These are phyloP conservation scores for Eira barbara DNA, from an alignment of 2,113 vertebrate species.

Conservation along the genomic window DNA sequence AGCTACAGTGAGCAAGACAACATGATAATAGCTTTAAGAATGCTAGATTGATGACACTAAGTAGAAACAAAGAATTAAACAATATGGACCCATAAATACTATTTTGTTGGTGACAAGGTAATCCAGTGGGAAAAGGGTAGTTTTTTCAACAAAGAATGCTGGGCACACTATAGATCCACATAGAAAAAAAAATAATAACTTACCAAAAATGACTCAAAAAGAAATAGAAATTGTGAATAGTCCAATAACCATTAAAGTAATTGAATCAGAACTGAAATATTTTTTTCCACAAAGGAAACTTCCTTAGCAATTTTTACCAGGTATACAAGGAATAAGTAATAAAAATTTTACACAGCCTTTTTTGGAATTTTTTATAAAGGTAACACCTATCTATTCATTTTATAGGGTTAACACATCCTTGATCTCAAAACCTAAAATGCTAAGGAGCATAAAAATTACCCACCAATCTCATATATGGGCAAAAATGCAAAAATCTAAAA, in stretches of 20 bases:
- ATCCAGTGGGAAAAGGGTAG: not conserved
- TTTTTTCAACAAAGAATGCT: not conserved
- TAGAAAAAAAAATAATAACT: not conserved
- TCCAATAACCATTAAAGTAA: not conserved
- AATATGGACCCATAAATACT: not conserved
- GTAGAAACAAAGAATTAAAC: not conserved
- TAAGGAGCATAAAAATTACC: not conserved
- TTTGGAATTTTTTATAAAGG: not conserved
- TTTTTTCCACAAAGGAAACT: not conserved
- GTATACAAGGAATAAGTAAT: not conserved
- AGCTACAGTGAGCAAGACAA: not conserved
- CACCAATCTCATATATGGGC: not conserved
- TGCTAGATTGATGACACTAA: not conserved
- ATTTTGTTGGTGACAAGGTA: not conserved
- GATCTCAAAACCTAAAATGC: not conserved
- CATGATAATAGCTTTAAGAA: not conserved
- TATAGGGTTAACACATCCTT: not conserved
- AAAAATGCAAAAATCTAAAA: not conserved
- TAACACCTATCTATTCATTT: not conserved
- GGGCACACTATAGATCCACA: not conserved
- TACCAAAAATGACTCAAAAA: not conserved
- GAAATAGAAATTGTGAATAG: not conserved
- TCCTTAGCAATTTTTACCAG: not conserved
- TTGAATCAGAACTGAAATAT: not conserved
- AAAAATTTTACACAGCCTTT: not conserved